Evolutionary conservation across 2,113 vertebrate species (phyloP).

Genomic region (Paramisgurnus dabryanus): DNA sequence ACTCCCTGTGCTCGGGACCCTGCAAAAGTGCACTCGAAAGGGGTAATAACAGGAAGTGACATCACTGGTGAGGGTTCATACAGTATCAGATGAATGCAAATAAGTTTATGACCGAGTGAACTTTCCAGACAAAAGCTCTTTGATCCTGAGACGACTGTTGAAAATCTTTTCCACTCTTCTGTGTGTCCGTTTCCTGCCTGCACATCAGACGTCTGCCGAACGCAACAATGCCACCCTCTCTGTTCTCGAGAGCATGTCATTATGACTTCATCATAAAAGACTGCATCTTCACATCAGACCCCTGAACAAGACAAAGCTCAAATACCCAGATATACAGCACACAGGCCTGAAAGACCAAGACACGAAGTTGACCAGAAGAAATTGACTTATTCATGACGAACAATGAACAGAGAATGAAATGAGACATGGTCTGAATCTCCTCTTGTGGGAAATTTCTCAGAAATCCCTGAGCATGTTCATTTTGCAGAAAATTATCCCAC

Average conservation of each 20-base stretch:
- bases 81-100: neutral
- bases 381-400: constrained; percentile 43
- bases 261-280: constrained; percentile 67
- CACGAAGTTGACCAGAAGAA: constrained; percentile 43
- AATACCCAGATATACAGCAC: constrained; percentile 25
- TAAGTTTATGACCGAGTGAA: neutral
- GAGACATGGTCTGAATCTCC: neutral
- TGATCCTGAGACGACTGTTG: constrained; percentile 44
- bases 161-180: constrained; percentile 35
- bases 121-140: constrained; percentile 62
- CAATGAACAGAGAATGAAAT: constrained; percentile 49
- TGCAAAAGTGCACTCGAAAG: neutral
- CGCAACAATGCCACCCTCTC: constrained; percentile 67
- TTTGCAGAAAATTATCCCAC: constrained; percentile 30
- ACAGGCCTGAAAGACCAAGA: neutral
- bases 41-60: constrained; percentile 2
- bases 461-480: neutral
- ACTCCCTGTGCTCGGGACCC: too few relatives aligned
- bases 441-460: constrained; percentile 2
- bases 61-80: neutral
- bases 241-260: constrained; percentile 52
- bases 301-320: constrained; percentile 38
- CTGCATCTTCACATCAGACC: constrained; percentile 54
- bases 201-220: constrained; percentile 64
- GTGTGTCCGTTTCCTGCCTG: constrained; percentile 61